phyloP scores from a whole-genome alignment of 2,888 invertebrate species.

The Scelioninae gen. 1 region DNA sequence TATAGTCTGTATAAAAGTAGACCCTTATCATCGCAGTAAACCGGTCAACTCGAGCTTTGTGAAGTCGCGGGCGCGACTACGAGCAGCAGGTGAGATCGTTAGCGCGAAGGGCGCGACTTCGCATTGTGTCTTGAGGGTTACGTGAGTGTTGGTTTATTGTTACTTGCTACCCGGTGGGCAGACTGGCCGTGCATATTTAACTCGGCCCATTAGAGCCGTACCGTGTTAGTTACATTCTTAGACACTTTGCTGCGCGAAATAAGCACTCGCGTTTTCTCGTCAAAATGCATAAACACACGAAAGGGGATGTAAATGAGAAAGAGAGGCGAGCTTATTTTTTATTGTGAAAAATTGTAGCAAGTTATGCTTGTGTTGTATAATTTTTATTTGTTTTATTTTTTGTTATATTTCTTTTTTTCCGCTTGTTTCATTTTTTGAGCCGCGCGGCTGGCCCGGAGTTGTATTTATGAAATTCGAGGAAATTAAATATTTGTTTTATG shows the following conservation, averaged over 20 bases:
- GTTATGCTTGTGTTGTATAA: constrained; percentile 2
- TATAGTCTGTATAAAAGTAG: constrained; percentile 47
- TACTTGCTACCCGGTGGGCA: constrained; percentile 83
- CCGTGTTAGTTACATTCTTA: constrained; percentile 54
- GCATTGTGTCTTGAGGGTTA: constrained; percentile 81
- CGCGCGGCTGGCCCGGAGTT: constrained; percentile 1
- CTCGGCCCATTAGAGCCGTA: constrained; percentile 77
- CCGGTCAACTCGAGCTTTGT: constrained; percentile 42
- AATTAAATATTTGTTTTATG: constrained; percentile 47
- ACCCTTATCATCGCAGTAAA: constrained; percentile 42
- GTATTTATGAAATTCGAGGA: constrained; percentile 44
- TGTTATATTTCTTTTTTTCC: too few relatives aligned
- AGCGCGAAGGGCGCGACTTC: constrained; percentile 81
- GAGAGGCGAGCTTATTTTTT: background rate
- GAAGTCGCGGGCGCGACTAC: constrained; percentile 49
- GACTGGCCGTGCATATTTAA: constrained; percentile 80
- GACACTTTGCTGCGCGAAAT: constrained; percentile 49
- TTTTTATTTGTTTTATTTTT: constrained; percentile 11
- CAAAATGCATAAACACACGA: constrained; percentile 31
- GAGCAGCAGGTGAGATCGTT: constrained; percentile 81
- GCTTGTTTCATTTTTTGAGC: too few relatives aligned
- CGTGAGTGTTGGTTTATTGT: constrained; percentile 84
- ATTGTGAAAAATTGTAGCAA: constrained; percentile 29
- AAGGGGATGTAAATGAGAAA: constrained; percentile 22
- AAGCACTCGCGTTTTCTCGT: constrained; percentile 22